Conservation (phyloP, 2,888 invertebrate species). For the Polydrusus pterygomalis region DNA sequence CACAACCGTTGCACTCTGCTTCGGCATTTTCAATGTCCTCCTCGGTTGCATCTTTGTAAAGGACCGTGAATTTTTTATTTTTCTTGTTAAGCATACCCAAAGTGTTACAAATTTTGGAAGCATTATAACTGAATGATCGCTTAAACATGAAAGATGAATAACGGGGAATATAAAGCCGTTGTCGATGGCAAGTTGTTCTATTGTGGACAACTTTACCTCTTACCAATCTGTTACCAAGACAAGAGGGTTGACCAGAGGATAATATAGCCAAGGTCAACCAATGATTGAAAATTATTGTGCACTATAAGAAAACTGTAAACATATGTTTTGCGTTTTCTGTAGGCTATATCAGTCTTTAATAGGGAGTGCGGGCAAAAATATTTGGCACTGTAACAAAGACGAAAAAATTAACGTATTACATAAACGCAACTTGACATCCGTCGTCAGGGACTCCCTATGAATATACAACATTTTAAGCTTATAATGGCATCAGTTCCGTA, state of each 20-base stretch:
- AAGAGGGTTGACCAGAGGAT: background rate
- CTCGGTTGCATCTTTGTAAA: no score
- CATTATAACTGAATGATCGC: background rate
- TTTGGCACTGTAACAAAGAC: background rate
- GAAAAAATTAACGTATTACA: background rate
- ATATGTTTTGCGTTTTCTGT: background rate
- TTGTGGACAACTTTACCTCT: background rate
- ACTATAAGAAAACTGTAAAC: background rate
- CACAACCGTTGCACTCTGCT: no score
- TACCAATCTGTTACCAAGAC: background rate
- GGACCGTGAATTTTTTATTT: no score
- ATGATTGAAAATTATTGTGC: background rate
- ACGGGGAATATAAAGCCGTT: background rate
- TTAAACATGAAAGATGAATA: background rate
- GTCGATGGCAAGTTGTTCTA: background rate
- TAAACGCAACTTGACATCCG: background rate
- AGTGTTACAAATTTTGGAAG: background rate
- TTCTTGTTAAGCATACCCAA: no score
- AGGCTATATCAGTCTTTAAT: constrained; percentile 1
- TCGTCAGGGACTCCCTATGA: background rate
- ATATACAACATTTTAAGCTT: no score
- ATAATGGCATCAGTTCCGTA: no score
- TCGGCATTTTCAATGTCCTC: no score
- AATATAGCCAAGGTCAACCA: background rate
- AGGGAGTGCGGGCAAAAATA: background rate